These are phyloP conservation scores for Eudyptes chrysolophus DNA, from an alignment of 2,113 vertebrate genomes.

Conservation along the genomic window DNA sequence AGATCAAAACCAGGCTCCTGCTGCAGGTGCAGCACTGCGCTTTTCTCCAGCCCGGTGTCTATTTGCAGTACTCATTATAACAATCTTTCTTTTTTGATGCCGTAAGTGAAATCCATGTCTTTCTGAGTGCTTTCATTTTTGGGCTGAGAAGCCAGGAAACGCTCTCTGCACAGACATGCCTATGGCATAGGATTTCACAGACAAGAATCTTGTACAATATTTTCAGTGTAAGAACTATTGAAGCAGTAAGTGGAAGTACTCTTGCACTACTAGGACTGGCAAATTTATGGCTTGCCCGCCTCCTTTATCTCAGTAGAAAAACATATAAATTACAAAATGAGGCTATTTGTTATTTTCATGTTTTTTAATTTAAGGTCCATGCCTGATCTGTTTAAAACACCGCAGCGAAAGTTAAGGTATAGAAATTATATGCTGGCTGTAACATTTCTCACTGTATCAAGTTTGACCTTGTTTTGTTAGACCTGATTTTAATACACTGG, in stretches of 20 bases:
- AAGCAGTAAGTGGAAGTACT: neutral
- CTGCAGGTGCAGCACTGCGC: neutral
- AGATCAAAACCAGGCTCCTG: fast-evolving
- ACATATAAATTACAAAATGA: neutral
- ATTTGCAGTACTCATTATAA: fast-evolving
- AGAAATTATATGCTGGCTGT: neutral
- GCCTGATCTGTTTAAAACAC: neutral
- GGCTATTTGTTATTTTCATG: neutral
- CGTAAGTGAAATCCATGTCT: neutral
- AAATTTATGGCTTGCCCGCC: neutral
- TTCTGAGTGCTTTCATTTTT: neutral
- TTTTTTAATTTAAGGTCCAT: neutral
- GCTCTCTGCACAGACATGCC: neutral
- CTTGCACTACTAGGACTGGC: neutral
- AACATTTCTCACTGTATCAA: neutral
- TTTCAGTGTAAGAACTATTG: fast-evolving
- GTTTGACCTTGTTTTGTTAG: neutral
- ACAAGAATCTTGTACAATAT: fast-evolving
- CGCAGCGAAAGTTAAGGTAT: neutral
- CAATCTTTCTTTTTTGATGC: neutral
- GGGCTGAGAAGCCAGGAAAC: neutral
- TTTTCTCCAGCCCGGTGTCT: fast-evolving
- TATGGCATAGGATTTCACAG: neutral
- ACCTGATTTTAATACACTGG: neutral
- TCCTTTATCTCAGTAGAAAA: neutral